These are phyloP conservation scores for Sapayoa aenigma DNA, from an alignment of 2,113 vertebrate species.

Conservation along the genomic window DNA sequence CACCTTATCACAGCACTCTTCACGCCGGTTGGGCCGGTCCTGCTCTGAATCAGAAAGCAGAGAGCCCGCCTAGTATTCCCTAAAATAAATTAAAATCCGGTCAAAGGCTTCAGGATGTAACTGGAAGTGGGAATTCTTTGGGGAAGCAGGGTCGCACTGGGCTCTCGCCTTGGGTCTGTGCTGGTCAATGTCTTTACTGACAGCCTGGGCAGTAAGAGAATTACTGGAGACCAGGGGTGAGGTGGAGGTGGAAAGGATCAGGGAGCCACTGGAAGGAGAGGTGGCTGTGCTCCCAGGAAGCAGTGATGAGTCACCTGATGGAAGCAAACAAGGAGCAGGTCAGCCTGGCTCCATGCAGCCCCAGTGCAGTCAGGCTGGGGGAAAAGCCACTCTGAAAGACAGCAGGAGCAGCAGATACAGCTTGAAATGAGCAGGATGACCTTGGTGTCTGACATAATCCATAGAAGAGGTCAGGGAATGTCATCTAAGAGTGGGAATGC, in stretches of 20 bases:
- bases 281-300: background rate
- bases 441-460: rapidly evolving
- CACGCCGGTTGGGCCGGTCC: background rate
- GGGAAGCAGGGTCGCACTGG: background rate
- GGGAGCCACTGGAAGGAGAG: background rate
- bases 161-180: background rate
- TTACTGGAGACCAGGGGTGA: background rate
- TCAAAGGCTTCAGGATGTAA: background rate
- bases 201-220: background rate
- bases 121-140: background rate
- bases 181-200: background rate
- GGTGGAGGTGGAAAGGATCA: background rate
- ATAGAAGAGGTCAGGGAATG: background rate
- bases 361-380: background rate
- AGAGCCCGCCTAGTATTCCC: background rate
- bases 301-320: background rate
- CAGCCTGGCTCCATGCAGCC: background rate
- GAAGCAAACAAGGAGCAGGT: background rate
- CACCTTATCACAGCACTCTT: background rate
- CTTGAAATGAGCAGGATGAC: background rate
- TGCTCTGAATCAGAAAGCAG: background rate
- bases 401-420: background rate
- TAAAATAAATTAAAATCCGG: background rate
- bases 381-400: background rate
- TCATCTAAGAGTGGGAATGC: rapidly evolving